Evolutionary conservation across 2,113 vertebrate genomes (phyloP), one percentile per base, ranked within the genome.

Genomic region (Solea senegalensis): DNA sequence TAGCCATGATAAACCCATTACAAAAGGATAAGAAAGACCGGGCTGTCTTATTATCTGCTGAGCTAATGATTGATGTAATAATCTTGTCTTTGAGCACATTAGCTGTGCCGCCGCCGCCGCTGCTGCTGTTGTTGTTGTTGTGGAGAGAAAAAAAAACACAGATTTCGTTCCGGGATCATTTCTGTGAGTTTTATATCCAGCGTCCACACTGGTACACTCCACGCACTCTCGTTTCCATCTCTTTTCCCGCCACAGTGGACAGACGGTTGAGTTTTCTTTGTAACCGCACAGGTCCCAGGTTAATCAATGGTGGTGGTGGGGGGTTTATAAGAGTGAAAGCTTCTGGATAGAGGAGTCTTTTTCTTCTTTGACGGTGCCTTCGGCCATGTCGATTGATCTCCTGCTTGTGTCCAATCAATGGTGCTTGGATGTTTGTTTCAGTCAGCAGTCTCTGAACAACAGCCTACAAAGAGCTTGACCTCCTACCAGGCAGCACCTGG

Each of bases 351-450:
- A 51, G 63, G 55, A 61, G 70, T 64, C 68, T 70, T 76, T 74
- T 76, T 73, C 70, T 72, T 84, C 69, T 53, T 74, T 66, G 75
- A 69, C 71, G 53, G 65, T 65, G 74, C 87, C 84, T 80, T 71
- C 12, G 50, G 82, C 77, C 72, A 73, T 86, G 84, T 86, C 68
- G 67, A 91, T 92, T 87, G 86, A 93, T 93, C 85, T 65, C 54
- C 49, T 64, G 73, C 76, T 82, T 78, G 69, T 73, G 78, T 87
- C 72, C 84, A 86, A 89, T 92, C 84, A 85, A 87, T 89, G 58
- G 16, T 1, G 53, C 68, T 44, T 54, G 65, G 76, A 54, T 82
- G 80, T 88, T 88, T 91, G 82, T 86, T 92, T 81, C 81, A 86
- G 89, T 91, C 91, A 87, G 90, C 83, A 78, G 72, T 84, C 82